These are phyloP conservation scores for Phylloscopus trochilus DNA, from an alignment of 2,113 vertebrate genomes.

Conservation along the genomic window DNA sequence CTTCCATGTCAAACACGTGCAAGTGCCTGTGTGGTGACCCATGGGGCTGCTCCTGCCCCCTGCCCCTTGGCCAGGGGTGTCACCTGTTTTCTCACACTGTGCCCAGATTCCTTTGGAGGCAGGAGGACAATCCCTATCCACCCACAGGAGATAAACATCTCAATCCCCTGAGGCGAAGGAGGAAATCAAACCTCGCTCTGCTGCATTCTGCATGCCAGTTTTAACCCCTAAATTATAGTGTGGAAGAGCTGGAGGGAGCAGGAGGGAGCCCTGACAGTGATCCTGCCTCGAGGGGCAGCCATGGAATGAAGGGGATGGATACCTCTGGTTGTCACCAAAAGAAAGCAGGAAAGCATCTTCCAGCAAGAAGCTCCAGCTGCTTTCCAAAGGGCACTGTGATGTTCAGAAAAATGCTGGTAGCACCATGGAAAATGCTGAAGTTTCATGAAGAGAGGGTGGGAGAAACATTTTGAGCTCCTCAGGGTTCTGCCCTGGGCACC, in stretches of 20 bases:
- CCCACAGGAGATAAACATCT: neutral
- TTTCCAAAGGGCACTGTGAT: neutral
- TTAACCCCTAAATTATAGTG: neutral
- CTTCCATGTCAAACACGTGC: neutral
- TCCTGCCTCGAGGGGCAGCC: neutral
- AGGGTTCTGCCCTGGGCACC: neutral
- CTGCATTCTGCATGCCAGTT: slow-evolving; percentile 22
- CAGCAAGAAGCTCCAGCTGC: neutral
- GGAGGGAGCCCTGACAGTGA: neutral
- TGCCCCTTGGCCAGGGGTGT: neutral
- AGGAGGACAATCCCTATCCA: neutral
- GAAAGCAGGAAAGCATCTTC: neutral
- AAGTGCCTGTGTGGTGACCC: neutral
- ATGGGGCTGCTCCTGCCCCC: neutral
- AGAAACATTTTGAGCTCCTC: neutral
- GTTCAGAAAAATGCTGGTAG: neutral
- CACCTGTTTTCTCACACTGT: neutral
- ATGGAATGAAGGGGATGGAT: neutral
- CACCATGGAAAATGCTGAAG: rapidly evolving
- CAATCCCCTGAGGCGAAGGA: neutral
- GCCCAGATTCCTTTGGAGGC: neutral
- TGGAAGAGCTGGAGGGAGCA: neutral
- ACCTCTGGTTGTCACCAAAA: neutral
- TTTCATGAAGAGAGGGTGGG: neutral
- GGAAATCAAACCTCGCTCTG: neutral